These are phyloP conservation scores for Mythimna ferrago DNA, from an alignment of 2,888 invertebrate species.

Conservation along the genomic window DNA sequence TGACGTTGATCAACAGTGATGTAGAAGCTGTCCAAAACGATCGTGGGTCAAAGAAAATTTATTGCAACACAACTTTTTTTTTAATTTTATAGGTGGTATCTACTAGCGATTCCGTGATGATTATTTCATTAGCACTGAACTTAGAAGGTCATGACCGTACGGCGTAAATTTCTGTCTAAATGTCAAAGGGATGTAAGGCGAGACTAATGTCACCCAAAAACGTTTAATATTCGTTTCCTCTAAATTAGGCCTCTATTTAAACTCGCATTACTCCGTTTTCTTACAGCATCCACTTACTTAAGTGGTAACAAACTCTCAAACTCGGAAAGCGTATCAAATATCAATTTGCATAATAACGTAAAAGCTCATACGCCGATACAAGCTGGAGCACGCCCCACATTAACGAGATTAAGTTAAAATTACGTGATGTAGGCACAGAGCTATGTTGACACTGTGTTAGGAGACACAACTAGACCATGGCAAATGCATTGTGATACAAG, in stretches of 20 bases:
- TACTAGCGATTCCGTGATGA: neutral
- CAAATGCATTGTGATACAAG: constrained; percentile 33
- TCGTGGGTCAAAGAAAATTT: neutral
- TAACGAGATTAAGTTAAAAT: constrained; percentile 84
- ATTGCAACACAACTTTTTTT: neutral
- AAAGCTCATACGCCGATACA: constrained; percentile 82
- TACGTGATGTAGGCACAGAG: constrained; percentile 80
- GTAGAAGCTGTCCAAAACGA: constrained; percentile 5
- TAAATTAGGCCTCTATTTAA: constrained; percentile 64
- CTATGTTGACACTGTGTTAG: constrained; percentile 71
- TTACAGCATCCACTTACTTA: constrained; percentile 67
- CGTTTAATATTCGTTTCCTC: constrained; percentile 34
- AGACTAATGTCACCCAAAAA: constrained; percentile 1
- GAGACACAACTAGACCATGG: constrained; percentile 32
- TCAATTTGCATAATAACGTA: constrained; percentile 85
- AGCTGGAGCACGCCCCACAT: constrained; percentile 77
- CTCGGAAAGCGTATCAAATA: constrained; percentile 81
- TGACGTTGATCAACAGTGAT: constrained; percentile 23
- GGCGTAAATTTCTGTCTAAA: neutral
- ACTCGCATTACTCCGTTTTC: constrained; percentile 64
- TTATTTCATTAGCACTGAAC: neutral
- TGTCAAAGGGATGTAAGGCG: neutral
- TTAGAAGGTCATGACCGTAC: neutral
- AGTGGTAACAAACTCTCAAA: constrained; percentile 73
- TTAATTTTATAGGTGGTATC: neutral